Evolutionary conservation across 1,140 invertebrate species (phyloP).

Genomic region (Vollenhovia emeryi): DNA sequence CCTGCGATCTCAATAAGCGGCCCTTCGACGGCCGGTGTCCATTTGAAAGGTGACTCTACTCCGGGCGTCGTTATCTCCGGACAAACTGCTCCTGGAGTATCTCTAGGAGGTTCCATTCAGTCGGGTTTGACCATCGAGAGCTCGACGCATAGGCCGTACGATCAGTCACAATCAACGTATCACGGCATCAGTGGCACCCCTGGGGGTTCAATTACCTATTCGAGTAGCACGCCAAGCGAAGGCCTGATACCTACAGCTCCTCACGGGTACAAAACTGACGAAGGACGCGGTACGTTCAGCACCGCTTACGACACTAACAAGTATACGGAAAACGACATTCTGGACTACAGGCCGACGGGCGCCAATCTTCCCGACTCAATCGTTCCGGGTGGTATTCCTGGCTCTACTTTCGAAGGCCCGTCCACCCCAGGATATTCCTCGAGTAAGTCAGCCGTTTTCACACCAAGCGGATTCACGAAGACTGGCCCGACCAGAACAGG

Average conservation of each 20-base stretch:
- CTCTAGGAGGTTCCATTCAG: conserved; percentile 41
- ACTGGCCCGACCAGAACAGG: conserved; percentile 82
- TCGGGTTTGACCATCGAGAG: conserved; percentile 59
- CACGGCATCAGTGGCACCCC: conserved; percentile 9
- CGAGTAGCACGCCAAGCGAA: background rate
- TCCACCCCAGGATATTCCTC: conserved; percentile 19
- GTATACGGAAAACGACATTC: conserved; percentile 72
- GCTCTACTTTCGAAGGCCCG: conserved; percentile 19
- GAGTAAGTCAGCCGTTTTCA: conserved; percentile 28
- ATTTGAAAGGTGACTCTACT: conserved; percentile 56
- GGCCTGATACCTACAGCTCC: background rate
- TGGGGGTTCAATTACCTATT: background rate
- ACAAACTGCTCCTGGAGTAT: conserved; percentile 60
- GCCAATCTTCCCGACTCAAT: conserved; percentile 59
- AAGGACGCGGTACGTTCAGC: conserved; percentile 76
- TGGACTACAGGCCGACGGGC: conserved; percentile 62
- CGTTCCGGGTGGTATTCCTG: conserved; percentile 36
- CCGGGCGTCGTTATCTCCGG: conserved; percentile 59
- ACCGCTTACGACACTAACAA: conserved; percentile 76
- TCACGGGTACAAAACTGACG: conserved; percentile 74
- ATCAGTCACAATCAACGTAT: conserved; percentile 21
- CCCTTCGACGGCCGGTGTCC: conserved; percentile 33
- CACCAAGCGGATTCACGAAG: conserved; percentile 74
- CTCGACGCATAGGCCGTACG: conserved; percentile 36
- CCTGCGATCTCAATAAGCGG: conserved; percentile 44